Percentiles rank a stretch among this genome's conserved stretches.
Conservation (phyloP, 1,140 invertebrate species). For the Galleria mellonella region DNA sequence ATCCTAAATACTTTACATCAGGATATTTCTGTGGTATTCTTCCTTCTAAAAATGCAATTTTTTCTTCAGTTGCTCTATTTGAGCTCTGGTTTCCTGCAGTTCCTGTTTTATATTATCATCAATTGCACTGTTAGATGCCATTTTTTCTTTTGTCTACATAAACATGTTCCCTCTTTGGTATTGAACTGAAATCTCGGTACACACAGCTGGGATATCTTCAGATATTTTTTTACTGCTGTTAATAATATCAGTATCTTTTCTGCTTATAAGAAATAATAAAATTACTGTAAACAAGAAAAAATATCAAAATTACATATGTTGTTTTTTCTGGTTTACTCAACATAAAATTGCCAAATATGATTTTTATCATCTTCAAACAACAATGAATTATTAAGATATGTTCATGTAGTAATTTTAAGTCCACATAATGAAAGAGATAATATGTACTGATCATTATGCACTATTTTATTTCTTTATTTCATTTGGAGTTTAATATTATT, state of each 20-base stretch:
- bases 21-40: slow-evolving; percentile 89
- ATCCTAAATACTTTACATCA: slow-evolving; percentile 92
- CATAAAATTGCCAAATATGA: too few species aligned
- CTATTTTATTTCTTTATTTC: too few species aligned
- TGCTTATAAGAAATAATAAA: slow-evolving; percentile 48
- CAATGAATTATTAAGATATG: too few species aligned
- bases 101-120: slow-evolving; percentile 67
- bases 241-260: slow-evolving; percentile 32
- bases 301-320: too few species aligned
- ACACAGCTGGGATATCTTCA: slow-evolving; percentile 32
- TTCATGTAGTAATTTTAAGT: too few species aligned
- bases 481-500: too few species aligned
- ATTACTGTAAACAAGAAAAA: slow-evolving; percentile 39
- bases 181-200: slow-evolving; percentile 36
- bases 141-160: slow-evolving; percentile 26
- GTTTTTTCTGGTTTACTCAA: too few species aligned
- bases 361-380: too few species aligned
- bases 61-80: slow-evolving; percentile 81
- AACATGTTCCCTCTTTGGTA: slow-evolving; percentile 38
- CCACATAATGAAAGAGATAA: too few species aligned
- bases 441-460: too few species aligned
- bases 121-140: slow-evolving; percentile 20
- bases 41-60: slow-evolving; percentile 81
- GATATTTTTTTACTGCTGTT: slow-evolving; percentile 28
- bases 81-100: slow-evolving; percentile 76